Base-by-base conservation (phyloP, 2,888 invertebrate genomes). In the Falcaria lacertinaria region DNA sequence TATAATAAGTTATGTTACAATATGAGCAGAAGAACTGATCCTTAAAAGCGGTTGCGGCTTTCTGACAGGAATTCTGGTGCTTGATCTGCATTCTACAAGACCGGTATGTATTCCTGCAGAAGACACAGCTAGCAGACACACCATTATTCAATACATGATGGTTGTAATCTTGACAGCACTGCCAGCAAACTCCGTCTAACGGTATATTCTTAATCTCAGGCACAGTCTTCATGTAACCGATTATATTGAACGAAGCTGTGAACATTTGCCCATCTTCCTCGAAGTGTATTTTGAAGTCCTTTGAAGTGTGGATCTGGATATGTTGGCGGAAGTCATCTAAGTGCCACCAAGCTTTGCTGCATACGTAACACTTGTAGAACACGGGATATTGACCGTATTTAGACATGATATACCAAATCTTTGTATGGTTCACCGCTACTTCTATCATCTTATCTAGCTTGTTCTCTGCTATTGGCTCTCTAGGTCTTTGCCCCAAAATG, bases 321-420 rank as follows among this genome's bases (percentile, higher is more conserved):
- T 84, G 83, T 0, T 68, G 52, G 0, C 48, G 39, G 22, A 83
- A 81, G 0, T 67, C 66, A 0, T 47, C 17, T 0, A 75, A 43
- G 6, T 66, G 45, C 82, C 82, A 84, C 72, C 74, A 84, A 0
- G 73, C 71, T 0, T 38, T 14, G 0, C 45, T 13, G 28, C 84
- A 84, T 0, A 73, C 45, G 4, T 72, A 73, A 17, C 84, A 84
- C 49, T 80, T 80, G 40, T 80, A 83, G 13, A 67, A 61, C 0
- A 74, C 13, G 0, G 79, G 77, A 0, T 41, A 15, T 0, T 65
- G 69, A 25, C 64, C 48, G 0, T 32, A n/a, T 0, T 34, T 40
- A 0, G 50, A 43, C 0, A 36, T 19, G 0, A 2, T n/a, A 0
- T 46, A 42, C 72, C 69, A 78, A 0, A 0, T 0, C 6, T 48